Base-by-base conservation (phyloP, 2,113 vertebrate genomes). In the Egretta garzetta region DNA sequence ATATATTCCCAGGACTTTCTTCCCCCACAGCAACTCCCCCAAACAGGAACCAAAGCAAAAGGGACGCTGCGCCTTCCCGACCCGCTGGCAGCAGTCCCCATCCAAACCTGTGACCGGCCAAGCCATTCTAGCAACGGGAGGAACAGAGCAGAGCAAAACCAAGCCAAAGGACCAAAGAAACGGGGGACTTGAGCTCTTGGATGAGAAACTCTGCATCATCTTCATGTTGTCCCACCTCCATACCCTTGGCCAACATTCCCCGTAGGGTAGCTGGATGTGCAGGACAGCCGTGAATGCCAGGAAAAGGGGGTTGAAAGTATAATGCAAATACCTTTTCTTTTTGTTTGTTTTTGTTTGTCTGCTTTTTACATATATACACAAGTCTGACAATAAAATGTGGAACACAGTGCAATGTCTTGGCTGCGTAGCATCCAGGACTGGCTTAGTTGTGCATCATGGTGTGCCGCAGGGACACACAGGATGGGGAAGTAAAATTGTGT, bases 321-420 rank as follows among this genome's bases (percentile, higher is more conserved):
- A 88, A 96, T 96, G 93, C 92, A 96, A 94, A 97, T 93, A 76
- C 95, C 64, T 90, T 73, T 62, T 86, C 19, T 55, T 11, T 45
- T 47, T 20, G 10, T 37, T 91, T n/a, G 49, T 21, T n/a, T 33
- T 52, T 45, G 50, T 85, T 72, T 70, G 83, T 92, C 52, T 88
- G 72, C 39, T 96, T 94, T 97, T 96, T 97, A 98, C 98, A 97
- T 98, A 97, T 98, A 4, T 98, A 98, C 97, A 98, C 80, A 12
- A 97, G 97, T 98, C 97, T 85, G 90, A 83, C 95, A 88, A 90
- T 88, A 97, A 98, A 97, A 97, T 0, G 97, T 92, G 93, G 97
- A 92, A 80, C 97, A 98, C 95, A 97, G 96, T 97, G 97, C 97
- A 97, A 96, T 15, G 96, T 49, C 97, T 94, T 53, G 93, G 96